Evolutionary conservation across 1,140 invertebrate species (phyloP).

Genomic region (Brachionus angularis): DNA sequence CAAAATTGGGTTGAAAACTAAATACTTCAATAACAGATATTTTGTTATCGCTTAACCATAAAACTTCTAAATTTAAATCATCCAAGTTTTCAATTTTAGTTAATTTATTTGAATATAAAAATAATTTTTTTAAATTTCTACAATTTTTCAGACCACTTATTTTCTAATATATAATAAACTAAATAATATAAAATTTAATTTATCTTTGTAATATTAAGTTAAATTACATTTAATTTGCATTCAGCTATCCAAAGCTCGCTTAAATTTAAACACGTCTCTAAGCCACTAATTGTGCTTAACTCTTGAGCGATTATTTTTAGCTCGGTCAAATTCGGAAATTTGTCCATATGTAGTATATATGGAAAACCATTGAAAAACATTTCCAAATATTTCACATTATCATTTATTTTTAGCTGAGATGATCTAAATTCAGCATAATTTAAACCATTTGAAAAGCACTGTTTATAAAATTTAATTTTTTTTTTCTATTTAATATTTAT

Average conservation of each 20-base stretch:
- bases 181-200: neutral
- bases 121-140: slow-evolving; percentile 49
- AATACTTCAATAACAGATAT: slow-evolving; percentile 53
- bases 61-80: slow-evolving; percentile 49
- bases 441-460: slow-evolving; percentile 55
- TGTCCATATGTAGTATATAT: slow-evolving; percentile 49
- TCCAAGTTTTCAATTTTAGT: slow-evolving; percentile 51
- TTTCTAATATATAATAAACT: slow-evolving; percentile 49
- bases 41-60: slow-evolving; percentile 53
- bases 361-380: slow-evolving; percentile 56
- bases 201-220: neutral
- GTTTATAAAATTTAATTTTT: neutral
- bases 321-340: slow-evolving; percentile 52
- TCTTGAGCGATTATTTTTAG: slow-evolving; percentile 52
- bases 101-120: slow-evolving; percentile 54
- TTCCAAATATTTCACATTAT: slow-evolving; percentile 47
- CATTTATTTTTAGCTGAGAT: slow-evolving; percentile 44
- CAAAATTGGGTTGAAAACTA: neutral
- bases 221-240: slow-evolving; percentile 51
- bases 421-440: slow-evolving; percentile 48
- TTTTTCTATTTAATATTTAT: too few relatives aligned
- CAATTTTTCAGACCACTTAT: slow-evolving; percentile 50
- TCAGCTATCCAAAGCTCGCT: slow-evolving; percentile 55
- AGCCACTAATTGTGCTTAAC: slow-evolving; percentile 48
- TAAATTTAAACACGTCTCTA: slow-evolving; percentile 48